Evolutionary conservation across 2,797 vertebrate genomes (phyloP), one percentile per base, ranked within the genome.

Genomic region (Dendrocincla tyrannina): DNA sequence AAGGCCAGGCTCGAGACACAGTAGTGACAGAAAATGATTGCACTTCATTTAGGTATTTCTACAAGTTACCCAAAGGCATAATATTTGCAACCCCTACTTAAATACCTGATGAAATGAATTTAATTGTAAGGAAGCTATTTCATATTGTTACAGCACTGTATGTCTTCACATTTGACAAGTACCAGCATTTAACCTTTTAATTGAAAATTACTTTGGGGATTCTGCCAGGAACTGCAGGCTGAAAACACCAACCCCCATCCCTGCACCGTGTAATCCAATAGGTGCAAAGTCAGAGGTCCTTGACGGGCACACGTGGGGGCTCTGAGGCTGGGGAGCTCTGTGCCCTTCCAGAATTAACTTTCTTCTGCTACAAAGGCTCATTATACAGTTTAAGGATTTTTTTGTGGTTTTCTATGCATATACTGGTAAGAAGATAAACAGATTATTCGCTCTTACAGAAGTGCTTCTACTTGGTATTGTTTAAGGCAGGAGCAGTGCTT

Each of bases 101-200:
- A 96, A 95, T 60, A 87, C 58, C 60, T 8, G 42, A 81, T 50
- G 30, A 89, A 96, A 77, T 64, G 53, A 83, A 80, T 97, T 93
- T 96, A 95, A 86, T 96, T 94, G 86, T 95, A 96, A 97, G 98
- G 97, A 98, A 98, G 98, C 98, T 97, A 98, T 98, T 98, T 98
- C 70, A 76, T 96, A 84, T 97, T 94, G 95, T 97, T 97, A 89
- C 95, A 95, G 96, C 84, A 66, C 77, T 92, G 39, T 97, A 88
- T 97, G 97, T 98, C 97, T 97, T 98, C 93, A 69, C 93, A 89
- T 97, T 97, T 98, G 98, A 98, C 97, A 98, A 98, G 97, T 98
- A 98, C 97, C 95, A 98, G 97, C 97, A 86, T 97, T 97, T 91
- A 94, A 91, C 60, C 96, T 97, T 97, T 97, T 98, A 98, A 98